Evolutionary conservation across 2,888 invertebrate species (phyloP), one percentile per base, ranked within the genome.

Genomic region (Agonopterix heracliana): DNA sequence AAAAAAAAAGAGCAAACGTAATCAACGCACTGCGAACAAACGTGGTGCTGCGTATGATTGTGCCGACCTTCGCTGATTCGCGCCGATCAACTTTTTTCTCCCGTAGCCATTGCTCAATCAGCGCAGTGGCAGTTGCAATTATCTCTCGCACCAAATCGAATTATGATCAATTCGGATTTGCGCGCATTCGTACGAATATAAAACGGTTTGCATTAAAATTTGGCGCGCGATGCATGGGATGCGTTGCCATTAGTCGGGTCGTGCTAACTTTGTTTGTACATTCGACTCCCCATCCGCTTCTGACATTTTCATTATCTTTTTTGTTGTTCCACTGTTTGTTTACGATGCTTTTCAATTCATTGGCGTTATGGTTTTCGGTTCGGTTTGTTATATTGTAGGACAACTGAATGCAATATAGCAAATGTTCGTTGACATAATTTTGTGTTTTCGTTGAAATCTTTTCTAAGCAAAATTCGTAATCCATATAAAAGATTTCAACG

Each of bases 131-230:
- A 85, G 85, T 85, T 86, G 87, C 88, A 88, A 88, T 88, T 88
- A 88, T 88, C 87, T 78, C 81, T 81, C 67, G 75, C 67, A 79
- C 69, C 78, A 88, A 88, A 89, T 88, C 84, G 81, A 81, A 86
- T 89, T 89, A 89, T 88, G 89, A 89, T 89, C 89, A 87, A 88
- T 89, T 89, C 89, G 84, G 85, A 89, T 88, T 89, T 87, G 88
- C 78, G 81, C 83, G 81, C 80, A 83, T 86, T 75, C 41, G 82
- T 72, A 80, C 83, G 88, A 85, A 87, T 85, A 86, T 86, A 88
- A 89, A 89, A 89, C 85, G 87, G 87, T 89, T 88, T 88, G 81
- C 84, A 84, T 87, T 88, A 85, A 87, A 89, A 88, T 87, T 88
- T 88, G 78, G 76, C 80, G 78, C 73, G 68, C 81, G 77, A 83